A percentile compares a stretch with the other conserved stretches of the same genome.
phyloP scores from a whole-genome alignment of 2,797 vertebrate species.

The Girardinus metallicus region DNA sequence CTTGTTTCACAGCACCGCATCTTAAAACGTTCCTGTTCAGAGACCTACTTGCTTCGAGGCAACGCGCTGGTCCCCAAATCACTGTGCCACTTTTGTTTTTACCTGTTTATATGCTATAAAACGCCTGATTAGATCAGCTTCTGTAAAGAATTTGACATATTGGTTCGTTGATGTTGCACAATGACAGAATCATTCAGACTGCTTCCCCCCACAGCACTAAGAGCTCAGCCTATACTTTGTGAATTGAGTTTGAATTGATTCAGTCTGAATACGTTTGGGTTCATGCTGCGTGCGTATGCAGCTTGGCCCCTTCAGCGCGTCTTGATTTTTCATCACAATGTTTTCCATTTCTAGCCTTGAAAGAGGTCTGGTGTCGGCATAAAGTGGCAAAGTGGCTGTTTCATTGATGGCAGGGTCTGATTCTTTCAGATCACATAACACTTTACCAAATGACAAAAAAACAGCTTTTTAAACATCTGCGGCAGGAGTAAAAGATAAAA shows the following conservation, averaged over 20 bases:
- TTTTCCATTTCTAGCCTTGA: constrained; percentile 18
- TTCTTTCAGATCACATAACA: constrained; percentile 30
- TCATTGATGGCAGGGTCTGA: constrained; percentile 17
- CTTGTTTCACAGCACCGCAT: background rate
- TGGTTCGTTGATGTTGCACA: constrained; percentile 32
- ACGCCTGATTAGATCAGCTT: constrained; percentile 34
- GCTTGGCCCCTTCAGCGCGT: constrained; percentile 12
- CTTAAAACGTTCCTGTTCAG: background rate
- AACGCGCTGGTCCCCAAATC: background rate
- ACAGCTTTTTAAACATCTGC: constrained; percentile 6
- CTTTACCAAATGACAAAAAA: background rate
- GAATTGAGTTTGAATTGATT: constrained; percentile 19
- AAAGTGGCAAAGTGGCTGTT: constrained; percentile 27
- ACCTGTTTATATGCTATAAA: constrained; percentile 9
- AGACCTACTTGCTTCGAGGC: background rate
- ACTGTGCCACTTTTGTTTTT: background rate
- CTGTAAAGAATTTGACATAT: constrained; percentile 6
- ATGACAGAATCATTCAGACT: constrained; percentile 25
- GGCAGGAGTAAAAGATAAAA: background rate
- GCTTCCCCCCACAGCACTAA: constrained; percentile 18
- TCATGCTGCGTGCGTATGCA: constrained; percentile 6
- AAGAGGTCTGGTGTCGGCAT: constrained; percentile 15
- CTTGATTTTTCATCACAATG: constrained; percentile 12
- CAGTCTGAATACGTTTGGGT: constrained; percentile 18
- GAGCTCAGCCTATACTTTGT: background rate